Base-by-base conservation (phyloP, 2,888 invertebrate species). In the Pristionchus fissidentatus region DNA sequence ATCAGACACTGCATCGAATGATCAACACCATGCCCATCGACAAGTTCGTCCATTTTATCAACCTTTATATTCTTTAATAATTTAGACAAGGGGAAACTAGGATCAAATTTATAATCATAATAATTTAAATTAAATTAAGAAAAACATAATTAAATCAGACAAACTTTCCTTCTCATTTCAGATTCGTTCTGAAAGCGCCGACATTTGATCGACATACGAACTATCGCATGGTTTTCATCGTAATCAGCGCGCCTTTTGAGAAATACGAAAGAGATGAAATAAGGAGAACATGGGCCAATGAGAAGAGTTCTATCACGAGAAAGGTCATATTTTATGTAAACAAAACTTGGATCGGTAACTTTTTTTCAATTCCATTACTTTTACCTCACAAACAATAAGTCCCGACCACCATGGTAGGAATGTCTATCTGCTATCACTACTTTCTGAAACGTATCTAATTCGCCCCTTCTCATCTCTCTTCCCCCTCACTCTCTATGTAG, bases 191-290 rank as follows among this genome's bases (percentile, higher is more conserved):
- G 41, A 7, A 70, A 5, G 38, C 70, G 38, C 70, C 70, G 7
- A 43, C 70, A 43, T 22, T 70, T 1, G n/a, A 70, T 19, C 22
- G 38, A 15, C 70, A 26, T 41, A 41, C 70, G n/a, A n/a, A n/a
- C n/a, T 70, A 70, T 70, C 70, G 70, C n/a, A 41, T 70, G 22
- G 10, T 70, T 4, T 70, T 70, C 26, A 22, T 70, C 41, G 26
- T 70, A 5, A 26, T 70, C 22, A 41, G 32, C 26, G 38, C 70
- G 26, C 15, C n/a, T 8, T n/a, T 8, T 13, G 70, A 70, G 43
- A 70, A 19, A 10, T n/a, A 70, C n/a, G 15, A 26, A 41, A 41
- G 70, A 26, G 26, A 70, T 10, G 70, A 70, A 19, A 70, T 70
- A 41, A 70, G 70, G 19, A 70, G 70, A 19, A 70, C 70, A 22